phyloP scores from a whole-genome alignment of 2,113 vertebrate species.

The Atractosteus spatula region DNA sequence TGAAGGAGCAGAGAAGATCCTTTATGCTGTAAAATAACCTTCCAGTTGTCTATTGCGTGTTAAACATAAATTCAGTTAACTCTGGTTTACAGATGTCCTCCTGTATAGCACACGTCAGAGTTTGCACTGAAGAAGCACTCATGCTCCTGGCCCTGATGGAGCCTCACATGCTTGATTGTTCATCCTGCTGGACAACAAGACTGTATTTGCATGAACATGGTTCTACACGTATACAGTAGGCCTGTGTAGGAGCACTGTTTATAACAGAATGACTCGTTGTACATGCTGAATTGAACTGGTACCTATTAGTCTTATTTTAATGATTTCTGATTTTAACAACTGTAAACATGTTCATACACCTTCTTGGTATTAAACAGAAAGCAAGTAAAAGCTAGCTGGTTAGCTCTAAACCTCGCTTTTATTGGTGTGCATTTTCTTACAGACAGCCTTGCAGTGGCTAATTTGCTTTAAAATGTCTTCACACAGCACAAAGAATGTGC shows the following conservation, averaged over 20 bases:
- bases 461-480: constrained; percentile 52
- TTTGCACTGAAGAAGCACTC: constrained; percentile 22
- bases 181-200: not conserved
- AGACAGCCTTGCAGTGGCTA: constrained; percentile 43
- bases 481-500: constrained; percentile 25
- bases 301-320: too few relatives aligned
- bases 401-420: not conserved
- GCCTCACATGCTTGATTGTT: not conserved
- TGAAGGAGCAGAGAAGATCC: too few relatives aligned
- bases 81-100: constrained; percentile 26
- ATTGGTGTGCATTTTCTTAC: constrained; percentile 39
- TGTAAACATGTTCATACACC: too few relatives aligned
- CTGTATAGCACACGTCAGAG: constrained; percentile 17
- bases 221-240: too few relatives aligned
- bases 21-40: too few relatives aligned
- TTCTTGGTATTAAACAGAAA: too few relatives aligned
- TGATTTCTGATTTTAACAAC: too few relatives aligned
- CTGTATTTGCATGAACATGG: not conserved
- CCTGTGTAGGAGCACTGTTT: too few relatives aligned
- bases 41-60: constrained; percentile 12
- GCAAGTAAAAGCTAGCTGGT: too few relatives aligned
- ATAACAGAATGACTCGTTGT: too few relatives aligned
- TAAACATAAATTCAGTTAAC: constrained; percentile 20
- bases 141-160: not conserved
- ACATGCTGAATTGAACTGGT: too few relatives aligned